Percentiles rank a stretch among this genome's conserved stretches.
phyloP scores from a whole-genome alignment of 64 coral and sea anemone species.

The Montipora efflorescens region DNA sequence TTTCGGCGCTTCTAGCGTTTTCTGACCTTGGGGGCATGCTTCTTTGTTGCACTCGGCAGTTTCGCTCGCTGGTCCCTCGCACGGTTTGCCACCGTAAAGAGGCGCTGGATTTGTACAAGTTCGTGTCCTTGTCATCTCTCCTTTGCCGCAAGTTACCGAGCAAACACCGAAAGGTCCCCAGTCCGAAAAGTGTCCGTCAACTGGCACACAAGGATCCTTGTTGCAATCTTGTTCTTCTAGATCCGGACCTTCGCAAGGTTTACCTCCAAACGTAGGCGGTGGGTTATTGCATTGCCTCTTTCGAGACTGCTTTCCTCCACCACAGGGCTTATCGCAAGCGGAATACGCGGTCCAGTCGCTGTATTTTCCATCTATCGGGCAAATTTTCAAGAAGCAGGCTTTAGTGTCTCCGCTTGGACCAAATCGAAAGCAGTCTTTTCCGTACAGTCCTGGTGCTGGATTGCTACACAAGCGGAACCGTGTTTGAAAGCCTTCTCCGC shows the following conservation, averaged over 20 bases:
- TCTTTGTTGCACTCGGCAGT: neutral
- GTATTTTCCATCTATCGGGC: conserved; percentile 75
- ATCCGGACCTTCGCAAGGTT: conserved; percentile 78
- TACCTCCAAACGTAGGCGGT: conserved; percentile 76
- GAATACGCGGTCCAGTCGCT: conserved; percentile 80
- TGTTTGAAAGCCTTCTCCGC: conserved; percentile 6
- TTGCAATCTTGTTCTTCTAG: conserved; percentile 86
- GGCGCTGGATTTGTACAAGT: conserved; percentile 25
- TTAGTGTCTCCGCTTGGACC: neutral
- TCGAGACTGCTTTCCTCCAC: conserved; percentile 82
- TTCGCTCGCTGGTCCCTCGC: neutral
- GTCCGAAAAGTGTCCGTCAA: neutral
- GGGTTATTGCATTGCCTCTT: conserved; percentile 84
- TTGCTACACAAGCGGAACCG: neutral
- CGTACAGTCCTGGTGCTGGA: neutral
- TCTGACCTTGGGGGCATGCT: neutral
- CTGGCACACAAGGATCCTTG: conserved; percentile 63
- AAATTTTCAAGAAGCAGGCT: conserved; percentile 38
- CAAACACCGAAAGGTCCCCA: conserved; percentile 7
- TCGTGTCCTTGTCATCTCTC: conserved; percentile 9
- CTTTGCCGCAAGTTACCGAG: conserved; percentile 32
- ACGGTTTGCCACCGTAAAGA: neutral
- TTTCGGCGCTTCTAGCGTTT: neutral
- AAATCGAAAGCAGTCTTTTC: conserved; percentile 34
- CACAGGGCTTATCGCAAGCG: conserved; percentile 80